A percentile compares a stretch with the other conserved stretches of the same genome.
phyloP scores from a whole-genome alignment of 2,797 vertebrate genomes.

The Petrocephalus schoutedeni region DNA sequence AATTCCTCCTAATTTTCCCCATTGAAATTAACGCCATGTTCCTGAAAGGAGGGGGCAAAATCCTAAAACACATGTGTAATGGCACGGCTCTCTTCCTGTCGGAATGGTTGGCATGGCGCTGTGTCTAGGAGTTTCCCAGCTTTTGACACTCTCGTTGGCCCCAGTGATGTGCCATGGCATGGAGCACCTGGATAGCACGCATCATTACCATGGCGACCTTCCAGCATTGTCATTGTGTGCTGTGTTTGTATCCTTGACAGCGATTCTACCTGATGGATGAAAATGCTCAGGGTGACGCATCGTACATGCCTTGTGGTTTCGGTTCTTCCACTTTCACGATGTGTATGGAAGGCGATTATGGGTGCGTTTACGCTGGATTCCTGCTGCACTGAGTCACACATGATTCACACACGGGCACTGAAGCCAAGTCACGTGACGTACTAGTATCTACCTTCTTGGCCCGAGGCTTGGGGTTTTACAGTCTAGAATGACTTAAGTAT shows the following conservation, averaged over 20 bases:
- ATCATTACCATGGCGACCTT: not conserved
- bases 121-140: not conserved
- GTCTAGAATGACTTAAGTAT: not conserved
- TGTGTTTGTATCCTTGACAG: not conserved
- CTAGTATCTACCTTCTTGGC: not conserved
- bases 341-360: not conserved
- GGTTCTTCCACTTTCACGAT: not conserved
- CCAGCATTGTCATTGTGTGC: not conserved
- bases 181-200: not conserved
- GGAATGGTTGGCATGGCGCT: not conserved
- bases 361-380: not conserved
- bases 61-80: not conserved
- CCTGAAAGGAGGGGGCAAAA: not conserved
- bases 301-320: not conserved
- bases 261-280: not conserved
- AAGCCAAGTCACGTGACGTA: not conserved
- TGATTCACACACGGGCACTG: not conserved
- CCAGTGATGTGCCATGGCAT: not conserved
- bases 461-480: slow-evolving; percentile 1
- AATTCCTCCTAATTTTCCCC: not conserved
- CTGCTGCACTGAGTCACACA: not conserved
- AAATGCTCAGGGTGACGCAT: not conserved
- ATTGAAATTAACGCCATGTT: not conserved
- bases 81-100: not conserved
- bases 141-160: not conserved